Conservation (phyloP, 2,113 vertebrate genomes). For the Nyctereutes procyonoides region DNA sequence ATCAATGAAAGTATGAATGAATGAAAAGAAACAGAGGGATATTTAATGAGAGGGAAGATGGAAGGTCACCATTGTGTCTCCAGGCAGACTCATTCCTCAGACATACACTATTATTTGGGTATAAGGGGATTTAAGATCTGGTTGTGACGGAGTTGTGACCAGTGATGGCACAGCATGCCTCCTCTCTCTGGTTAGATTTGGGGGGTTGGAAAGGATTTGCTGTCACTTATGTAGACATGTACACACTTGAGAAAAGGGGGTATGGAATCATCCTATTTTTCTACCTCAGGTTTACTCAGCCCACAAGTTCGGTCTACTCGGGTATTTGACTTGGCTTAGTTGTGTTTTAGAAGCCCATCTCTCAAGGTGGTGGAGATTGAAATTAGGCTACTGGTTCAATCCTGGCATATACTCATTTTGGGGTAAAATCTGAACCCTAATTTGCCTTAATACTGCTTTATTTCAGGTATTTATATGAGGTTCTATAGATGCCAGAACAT, state of each 20-base stretch:
- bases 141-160: not conserved
- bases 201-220: not conserved
- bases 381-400: not conserved
- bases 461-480: not conserved
- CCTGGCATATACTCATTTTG: not conserved
- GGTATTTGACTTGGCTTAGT: not conserved
- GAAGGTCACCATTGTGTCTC: not conserved
- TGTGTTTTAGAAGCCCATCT: not conserved
- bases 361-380: not conserved
- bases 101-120: not conserved
- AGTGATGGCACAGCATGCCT: not conserved
- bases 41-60: not conserved
- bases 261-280: not conserved
- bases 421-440: not conserved
- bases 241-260: not conserved
- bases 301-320: not conserved
- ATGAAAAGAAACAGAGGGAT: not conserved
- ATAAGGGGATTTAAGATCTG: not conserved
- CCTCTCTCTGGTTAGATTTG: not conserved
- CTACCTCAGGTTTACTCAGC: not conserved
- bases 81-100: not conserved
- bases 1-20: not conserved
- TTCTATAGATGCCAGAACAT: not conserved
- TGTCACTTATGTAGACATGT: not conserved
- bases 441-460: not conserved